Evolutionary conservation across 1,140 invertebrate genomes (phyloP).

Genomic region (Helicoverpa armigera): DNA sequence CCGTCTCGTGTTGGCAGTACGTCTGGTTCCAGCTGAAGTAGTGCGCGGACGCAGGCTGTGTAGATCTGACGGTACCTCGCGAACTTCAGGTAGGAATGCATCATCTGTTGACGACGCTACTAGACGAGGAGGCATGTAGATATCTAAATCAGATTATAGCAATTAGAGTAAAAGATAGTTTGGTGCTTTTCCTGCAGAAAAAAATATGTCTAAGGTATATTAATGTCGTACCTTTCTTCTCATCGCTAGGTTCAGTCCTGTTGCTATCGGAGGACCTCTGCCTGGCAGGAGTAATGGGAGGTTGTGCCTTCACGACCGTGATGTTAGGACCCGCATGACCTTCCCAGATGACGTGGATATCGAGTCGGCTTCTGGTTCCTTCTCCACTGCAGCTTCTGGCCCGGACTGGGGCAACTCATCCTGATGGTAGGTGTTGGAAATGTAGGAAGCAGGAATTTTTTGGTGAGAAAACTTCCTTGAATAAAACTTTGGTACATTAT

Average conservation of each 20-base stretch:
- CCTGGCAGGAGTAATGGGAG: conserved; percentile 69
- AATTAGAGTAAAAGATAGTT: neutral
- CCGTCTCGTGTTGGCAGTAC: conserved; percentile 80
- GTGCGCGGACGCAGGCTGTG: conserved; percentile 75
- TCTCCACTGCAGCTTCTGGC: conserved; percentile 68
- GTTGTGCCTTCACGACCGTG: conserved; percentile 72
- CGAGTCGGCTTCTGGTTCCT: conserved; percentile 75
- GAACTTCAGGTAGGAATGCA: conserved; percentile 79
- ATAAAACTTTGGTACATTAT: neutral
- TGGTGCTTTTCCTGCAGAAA: neutral
- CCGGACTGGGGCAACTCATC: conserved; percentile 79
- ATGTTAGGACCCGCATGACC: conserved; percentile 77
- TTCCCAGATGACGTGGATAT: conserved; percentile 78
- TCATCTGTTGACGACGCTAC: conserved; percentile 86
- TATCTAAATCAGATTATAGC: conserved; percentile 7
- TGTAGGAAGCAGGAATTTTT: neutral
- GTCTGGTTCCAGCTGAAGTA: conserved; percentile 75
- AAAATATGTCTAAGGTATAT: neutral
- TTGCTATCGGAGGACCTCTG: conserved; percentile 81
- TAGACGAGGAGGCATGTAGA: conserved; percentile 46
- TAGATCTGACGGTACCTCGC: conserved; percentile 69
- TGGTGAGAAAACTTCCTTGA: neutral
- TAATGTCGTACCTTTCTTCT: conserved; percentile 73
- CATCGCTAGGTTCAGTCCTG: conserved; percentile 81
- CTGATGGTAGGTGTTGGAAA: conserved; percentile 52